Conservation (phyloP, 2,113 vertebrate species). For the Ammodytes dubius region DNA sequence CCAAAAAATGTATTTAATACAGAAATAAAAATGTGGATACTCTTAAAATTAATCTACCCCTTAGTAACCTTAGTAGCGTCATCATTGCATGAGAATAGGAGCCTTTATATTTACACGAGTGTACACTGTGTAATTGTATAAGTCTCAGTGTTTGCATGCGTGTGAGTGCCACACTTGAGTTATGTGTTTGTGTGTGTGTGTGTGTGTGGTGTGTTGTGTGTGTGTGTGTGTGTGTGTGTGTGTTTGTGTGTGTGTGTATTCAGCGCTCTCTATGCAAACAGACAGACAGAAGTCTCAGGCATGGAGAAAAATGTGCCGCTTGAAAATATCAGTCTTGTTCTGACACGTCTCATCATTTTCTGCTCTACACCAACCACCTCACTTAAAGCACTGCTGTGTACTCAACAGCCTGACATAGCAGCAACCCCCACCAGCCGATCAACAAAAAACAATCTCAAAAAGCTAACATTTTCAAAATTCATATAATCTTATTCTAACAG, state of each 20-base stretch:
- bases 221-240: conserved; percentile 21
- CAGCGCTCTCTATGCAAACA: conserved; percentile 68
- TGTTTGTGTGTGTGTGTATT: conserved; percentile 45
- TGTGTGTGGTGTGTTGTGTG: conserved; percentile 4
- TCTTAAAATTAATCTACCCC: not conserved
- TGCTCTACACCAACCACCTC: conserved; percentile 51
- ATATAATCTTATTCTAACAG: not conserved
- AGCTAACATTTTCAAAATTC: not conserved
- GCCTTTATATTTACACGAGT: conserved; percentile 37
- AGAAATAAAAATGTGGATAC: not conserved
- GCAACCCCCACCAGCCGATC: conserved; percentile 1
- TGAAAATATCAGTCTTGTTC: conserved; percentile 78
- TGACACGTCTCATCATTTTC: conserved; percentile 77
- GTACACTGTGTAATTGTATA: conserved; percentile 14
- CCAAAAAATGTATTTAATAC: conserved; percentile 2
- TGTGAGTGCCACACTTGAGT: not conserved
- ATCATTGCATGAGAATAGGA: conserved; percentile 37
- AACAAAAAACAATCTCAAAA: not conserved
- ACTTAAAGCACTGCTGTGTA: conserved; percentile 31
- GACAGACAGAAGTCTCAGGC: conserved; percentile 65
- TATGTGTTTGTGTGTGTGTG: conserved; percentile 6
- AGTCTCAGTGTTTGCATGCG: conserved; percentile 5
- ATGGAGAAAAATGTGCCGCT: conserved; percentile 68
- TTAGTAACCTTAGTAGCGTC: not conserved
- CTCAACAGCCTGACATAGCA: conserved; percentile 35